Base-by-base conservation (phyloP, 2,113 vertebrate species). In the Stercorarius parasiticus region DNA sequence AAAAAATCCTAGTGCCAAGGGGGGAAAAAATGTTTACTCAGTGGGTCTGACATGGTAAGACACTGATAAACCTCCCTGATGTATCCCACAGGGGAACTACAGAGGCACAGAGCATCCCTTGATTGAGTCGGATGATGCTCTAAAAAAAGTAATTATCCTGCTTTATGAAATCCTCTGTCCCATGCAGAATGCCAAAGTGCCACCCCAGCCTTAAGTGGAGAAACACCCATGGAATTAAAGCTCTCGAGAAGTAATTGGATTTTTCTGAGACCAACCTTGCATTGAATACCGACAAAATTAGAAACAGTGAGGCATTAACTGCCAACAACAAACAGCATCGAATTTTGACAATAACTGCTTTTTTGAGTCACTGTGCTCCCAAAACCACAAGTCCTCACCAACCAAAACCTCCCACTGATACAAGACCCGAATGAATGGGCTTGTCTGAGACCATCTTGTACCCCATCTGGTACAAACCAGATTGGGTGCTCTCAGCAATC, bases 141-240 rank as follows among this genome's bases (percentile, higher is more conserved):
- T 59, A 36, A 67, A 69, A 58, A 34, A 43, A 26, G 7, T 12
- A 73, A 34, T 38, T 9, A 40, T 14, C 22, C 38, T 2, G 1
- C 34, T 67, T 45, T 40, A 6, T 7, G 3, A 56, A 81, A 43
- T 22, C 16, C 9, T 50, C 34, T 3, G 1, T 16, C 17, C 34
- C 0, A 0, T 10, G 34, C 18, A 74, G 56, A 62, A 47, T 2
- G 10, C 2, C 40, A 14, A 1, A 1, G 6, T 4, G 5, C 20
- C 6, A 3, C 15, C 40, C 52, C 79, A 79, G 30, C 40, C 55
- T 30, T 27, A 36, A n/a, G 25, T 12, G 32, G 15, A 79, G 27
- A 29, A 74, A 69, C 2, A 47, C 2, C 23, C 56, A 5, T 1
- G 16, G 23, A 47, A 66, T 58, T 49, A 32, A 67, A 61, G 3